Conservation (phyloP, 1,140 invertebrate species). For the Atta texana region DNA sequence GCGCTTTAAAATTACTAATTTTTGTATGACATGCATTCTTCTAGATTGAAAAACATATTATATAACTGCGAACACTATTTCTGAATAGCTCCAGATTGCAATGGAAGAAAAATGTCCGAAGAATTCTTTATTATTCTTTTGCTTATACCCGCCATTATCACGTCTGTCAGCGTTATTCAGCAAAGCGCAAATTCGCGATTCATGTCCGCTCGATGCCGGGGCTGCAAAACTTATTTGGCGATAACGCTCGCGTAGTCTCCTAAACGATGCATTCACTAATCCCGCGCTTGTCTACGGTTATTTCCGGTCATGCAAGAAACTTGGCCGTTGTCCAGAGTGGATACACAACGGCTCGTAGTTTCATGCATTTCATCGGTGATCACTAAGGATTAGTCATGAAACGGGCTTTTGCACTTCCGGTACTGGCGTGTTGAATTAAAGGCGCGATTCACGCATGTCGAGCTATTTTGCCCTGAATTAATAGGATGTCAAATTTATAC, state of each 20-base stretch:
- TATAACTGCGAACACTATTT: background rate
- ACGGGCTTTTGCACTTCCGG: slow-evolving; percentile 59
- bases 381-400: slow-evolving; percentile 59
- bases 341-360: slow-evolving; percentile 42
- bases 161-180: slow-evolving; percentile 44
- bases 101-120: slow-evolving; percentile 8
- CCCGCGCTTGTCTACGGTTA: slow-evolving; percentile 57
- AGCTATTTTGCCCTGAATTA: background rate
- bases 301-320: slow-evolving; percentile 69
- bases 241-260: slow-evolving; percentile 58
- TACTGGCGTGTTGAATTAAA: slow-evolving; percentile 31
- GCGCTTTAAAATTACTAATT: background rate
- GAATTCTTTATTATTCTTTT: slow-evolving; percentile 29
- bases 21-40: background rate
- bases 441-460: slow-evolving; percentile 12
- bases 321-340: slow-evolving; percentile 68
- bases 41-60: background rate
- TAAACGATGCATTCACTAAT: slow-evolving; percentile 67
- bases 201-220: slow-evolving; percentile 23
- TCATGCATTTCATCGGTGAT: slow-evolving; percentile 68
- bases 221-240: slow-evolving; percentile 64
- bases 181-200: slow-evolving; percentile 54
- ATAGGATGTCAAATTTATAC: background rate
- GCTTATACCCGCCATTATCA: slow-evolving; percentile 11
- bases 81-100: slow-evolving; percentile 42